Conservation (phyloP, 2,888 invertebrate genomes). For the Scaptomyza parva region DNA sequence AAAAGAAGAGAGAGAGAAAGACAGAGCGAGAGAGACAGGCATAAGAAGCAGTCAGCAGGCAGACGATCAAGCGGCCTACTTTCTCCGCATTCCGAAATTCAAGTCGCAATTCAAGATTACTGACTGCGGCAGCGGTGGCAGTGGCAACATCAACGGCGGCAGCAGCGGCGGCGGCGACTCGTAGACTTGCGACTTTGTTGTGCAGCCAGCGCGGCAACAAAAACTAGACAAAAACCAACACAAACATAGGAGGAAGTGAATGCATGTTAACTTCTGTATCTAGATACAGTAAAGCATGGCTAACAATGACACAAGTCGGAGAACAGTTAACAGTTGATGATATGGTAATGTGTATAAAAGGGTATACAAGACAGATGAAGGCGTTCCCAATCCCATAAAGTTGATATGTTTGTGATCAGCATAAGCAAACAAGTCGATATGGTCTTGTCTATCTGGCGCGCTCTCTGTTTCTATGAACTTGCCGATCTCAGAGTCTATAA, state of each 20-base stretch:
- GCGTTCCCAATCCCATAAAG: no score
- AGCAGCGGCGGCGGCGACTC: conserved; percentile 19
- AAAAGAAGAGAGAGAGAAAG: conserved; percentile 1
- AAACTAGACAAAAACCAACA: conserved; percentile 66
- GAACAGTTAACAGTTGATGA: no score
- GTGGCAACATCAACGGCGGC: conserved; percentile 43
- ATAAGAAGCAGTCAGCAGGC: conserved; percentile 20
- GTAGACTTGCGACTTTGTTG: conserved; percentile 49
- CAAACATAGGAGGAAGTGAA: conserved; percentile 54
- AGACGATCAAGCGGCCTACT: conserved; percentile 83
- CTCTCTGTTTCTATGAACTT: no score
- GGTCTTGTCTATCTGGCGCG: no score
- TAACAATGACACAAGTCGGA: not conserved
- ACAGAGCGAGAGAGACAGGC: not conserved
- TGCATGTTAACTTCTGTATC: conserved; percentile 42
- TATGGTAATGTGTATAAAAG: no score
- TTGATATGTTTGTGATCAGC: no score
- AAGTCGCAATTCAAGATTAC: conserved; percentile 43
- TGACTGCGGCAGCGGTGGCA: conserved; percentile 29
- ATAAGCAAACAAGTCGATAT: no score
- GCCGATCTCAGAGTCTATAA: no score
- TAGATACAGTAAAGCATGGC: conserved; percentile 30
- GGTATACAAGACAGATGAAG: no score
- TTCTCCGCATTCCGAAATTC: conserved; percentile 84
- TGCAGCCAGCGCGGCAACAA: conserved; percentile 40